These are phyloP conservation scores for Spodoptera frugiperda DNA, from an alignment of 1,140 invertebrate genomes.

Conservation along the genomic window DNA sequence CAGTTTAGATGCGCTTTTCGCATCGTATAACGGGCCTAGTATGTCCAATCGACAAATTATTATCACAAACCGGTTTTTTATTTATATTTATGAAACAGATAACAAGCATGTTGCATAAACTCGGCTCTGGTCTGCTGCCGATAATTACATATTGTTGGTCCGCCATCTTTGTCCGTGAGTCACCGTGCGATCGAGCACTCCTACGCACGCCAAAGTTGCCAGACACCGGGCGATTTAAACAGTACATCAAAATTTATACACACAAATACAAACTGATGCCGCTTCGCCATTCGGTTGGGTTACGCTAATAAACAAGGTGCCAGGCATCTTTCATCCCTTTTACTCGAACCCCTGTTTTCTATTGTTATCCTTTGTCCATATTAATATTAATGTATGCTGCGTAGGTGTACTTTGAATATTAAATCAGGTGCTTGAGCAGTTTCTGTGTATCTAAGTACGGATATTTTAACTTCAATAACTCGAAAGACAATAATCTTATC, in stretches of 20 bases:
- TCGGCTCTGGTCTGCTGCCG: slow-evolving; percentile 40
- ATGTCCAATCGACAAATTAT: slow-evolving; percentile 10
- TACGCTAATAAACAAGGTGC: slow-evolving; percentile 46
- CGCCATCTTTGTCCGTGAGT: slow-evolving; percentile 59
- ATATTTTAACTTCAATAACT: slow-evolving; percentile 9
- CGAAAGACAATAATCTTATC: slow-evolving; percentile 7
- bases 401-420: slow-evolving; percentile 24
- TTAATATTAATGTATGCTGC: slow-evolving; percentile 42
- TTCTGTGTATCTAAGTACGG: slow-evolving; percentile 11
- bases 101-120: slow-evolving; percentile 36
- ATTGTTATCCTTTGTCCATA: slow-evolving; percentile 48
- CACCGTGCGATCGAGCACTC: slow-evolving; percentile 52
- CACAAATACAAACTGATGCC: slow-evolving; percentile 47
- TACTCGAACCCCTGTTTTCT: slow-evolving; percentile 32
- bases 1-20: slow-evolving; percentile 21
- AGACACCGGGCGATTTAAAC: slow-evolving; percentile 52
- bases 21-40: not conserved
- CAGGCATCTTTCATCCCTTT: slow-evolving; percentile 44
- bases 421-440: slow-evolving; percentile 29
- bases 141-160: slow-evolving; percentile 62
- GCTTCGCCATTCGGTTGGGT: slow-evolving; percentile 44
- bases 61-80: slow-evolving; percentile 25
- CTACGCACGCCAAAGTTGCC: slow-evolving; percentile 52
- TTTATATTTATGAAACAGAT: slow-evolving; percentile 40
- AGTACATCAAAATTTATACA: slow-evolving; percentile 58